Percentiles rank a stretch among this genome's conserved stretches.
These are phyloP conservation scores for Drosophila histrio DNA, from an alignment of 2,888 invertebrate species.

Conservation along the genomic window DNA sequence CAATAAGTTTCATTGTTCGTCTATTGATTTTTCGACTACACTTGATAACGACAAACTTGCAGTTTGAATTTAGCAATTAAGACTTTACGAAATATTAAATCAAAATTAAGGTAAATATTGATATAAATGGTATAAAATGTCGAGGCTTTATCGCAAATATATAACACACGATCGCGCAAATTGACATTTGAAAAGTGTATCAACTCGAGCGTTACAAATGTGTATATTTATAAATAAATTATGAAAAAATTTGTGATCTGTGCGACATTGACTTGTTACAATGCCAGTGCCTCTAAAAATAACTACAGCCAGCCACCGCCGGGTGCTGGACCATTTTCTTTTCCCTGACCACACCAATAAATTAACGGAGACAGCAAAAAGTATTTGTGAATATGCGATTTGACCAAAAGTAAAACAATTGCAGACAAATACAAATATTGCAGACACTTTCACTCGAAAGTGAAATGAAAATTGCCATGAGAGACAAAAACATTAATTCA, in stretches of 20 bases:
- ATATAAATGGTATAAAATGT: not conserved
- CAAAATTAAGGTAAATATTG: slow-evolving; percentile 39
- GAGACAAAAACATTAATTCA: slow-evolving; percentile 25
- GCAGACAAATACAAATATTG: slow-evolving; percentile 15
- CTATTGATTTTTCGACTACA: slow-evolving; percentile 62
- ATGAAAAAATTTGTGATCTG: slow-evolving; percentile 47
- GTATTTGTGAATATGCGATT: slow-evolving; percentile 9
- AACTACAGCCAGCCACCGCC: slow-evolving; percentile 27
- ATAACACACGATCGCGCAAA: not conserved
- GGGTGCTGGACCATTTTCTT: slow-evolving; percentile 40
- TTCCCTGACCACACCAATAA: slow-evolving; percentile 38
- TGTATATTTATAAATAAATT: slow-evolving; percentile 64
- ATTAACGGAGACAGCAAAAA: slow-evolving; percentile 8
- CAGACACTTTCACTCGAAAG: slow-evolving; percentile 66
- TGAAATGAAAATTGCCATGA: slow-evolving; percentile 62
- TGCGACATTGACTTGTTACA: slow-evolving; percentile 72
- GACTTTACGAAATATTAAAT: slow-evolving; percentile 45
- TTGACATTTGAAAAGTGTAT: not conserved
- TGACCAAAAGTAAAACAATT: slow-evolving; percentile 14
- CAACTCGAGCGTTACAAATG: slow-evolving; percentile 15
- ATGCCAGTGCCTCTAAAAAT: slow-evolving; percentile 65
- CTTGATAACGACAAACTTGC: slow-evolving; percentile 70
- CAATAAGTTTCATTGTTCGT: slow-evolving; percentile 20
- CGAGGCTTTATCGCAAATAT: not conserved
- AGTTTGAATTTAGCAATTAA: slow-evolving; percentile 70